Percentiles rank a stretch among this genome's conserved stretches.
These are phyloP conservation scores for Myotis findleyi DNA, from an alignment of 2,797 vertebrate genomes.

Conservation along the genomic window DNA sequence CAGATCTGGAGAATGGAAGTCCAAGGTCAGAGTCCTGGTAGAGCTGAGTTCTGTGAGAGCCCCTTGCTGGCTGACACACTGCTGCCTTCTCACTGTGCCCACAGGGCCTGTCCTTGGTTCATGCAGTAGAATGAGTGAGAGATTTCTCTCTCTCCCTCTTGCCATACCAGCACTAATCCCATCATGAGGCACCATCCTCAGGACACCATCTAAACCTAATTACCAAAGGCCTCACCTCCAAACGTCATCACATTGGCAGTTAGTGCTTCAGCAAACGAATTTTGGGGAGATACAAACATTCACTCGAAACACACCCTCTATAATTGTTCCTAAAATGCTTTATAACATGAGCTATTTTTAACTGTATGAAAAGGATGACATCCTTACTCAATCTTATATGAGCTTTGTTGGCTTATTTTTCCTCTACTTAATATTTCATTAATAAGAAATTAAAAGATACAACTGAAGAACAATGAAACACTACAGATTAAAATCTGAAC, in stretches of 20 bases:
- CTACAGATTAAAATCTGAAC: neutral
- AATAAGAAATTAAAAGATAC: constrained; percentile 35
- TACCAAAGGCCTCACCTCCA: neutral
- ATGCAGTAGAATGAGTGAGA: neutral
- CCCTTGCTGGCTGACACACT: too few relatives aligned
- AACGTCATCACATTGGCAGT: neutral
- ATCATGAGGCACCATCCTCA: neutral
- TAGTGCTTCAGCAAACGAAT: neutral
- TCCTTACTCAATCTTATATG: neutral
- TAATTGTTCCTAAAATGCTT: neutral
- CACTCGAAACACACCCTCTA: neutral
- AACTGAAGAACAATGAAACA: constrained; percentile 34
- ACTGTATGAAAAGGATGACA: neutral
- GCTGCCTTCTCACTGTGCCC: neutral
- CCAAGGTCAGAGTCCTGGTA: neutral
- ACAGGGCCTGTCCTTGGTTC: neutral
- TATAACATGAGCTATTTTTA: neutral
- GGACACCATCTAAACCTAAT: neutral
- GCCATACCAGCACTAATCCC: neutral
- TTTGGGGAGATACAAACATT: neutral
- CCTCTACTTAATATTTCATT: neutral
- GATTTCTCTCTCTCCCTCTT: neutral
- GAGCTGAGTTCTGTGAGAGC: neutral
- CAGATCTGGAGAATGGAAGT: neutral
- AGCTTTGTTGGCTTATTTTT: neutral